phyloP scores from a whole-genome alignment of 2,888 invertebrate species.

The Stictocephala bisonia region DNA sequence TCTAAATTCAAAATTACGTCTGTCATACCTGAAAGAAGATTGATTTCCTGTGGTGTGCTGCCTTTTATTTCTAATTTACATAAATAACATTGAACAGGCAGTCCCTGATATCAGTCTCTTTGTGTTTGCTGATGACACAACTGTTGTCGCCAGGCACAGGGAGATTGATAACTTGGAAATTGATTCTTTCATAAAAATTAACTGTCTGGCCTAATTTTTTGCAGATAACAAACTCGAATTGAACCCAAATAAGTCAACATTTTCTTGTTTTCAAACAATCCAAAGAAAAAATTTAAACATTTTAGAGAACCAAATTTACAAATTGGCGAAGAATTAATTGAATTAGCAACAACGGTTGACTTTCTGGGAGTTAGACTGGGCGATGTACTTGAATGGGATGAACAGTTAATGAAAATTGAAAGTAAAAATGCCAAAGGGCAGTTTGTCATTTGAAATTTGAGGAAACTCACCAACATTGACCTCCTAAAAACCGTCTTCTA shows the following conservation, averaged over 20 bases:
- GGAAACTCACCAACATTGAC: background rate
- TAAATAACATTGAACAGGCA: background rate
- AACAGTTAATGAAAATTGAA: background rate
- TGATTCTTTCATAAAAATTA: background rate
- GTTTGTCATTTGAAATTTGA: slow-evolving; percentile 4
- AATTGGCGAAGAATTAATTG: background rate
- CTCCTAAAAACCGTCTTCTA: background rate
- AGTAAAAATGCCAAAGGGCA: background rate
- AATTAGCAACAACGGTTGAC: background rate
- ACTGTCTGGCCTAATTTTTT: slow-evolving; percentile 16
- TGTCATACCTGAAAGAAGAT: background rate
- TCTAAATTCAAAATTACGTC: slow-evolving; percentile 6
- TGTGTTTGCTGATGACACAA: slow-evolving; percentile 11
- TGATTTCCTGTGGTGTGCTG: background rate
- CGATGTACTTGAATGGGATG: background rate
- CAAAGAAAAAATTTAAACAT: slow-evolving; percentile 8
- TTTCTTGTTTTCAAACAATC: background rate
- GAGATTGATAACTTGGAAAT: background rate
- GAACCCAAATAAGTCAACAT: background rate
- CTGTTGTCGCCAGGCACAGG: slow-evolving; percentile 1
- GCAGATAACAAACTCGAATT: background rate
- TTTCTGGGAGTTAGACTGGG: no score
- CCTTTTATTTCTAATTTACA: background rate
- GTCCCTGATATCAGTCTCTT: slow-evolving; percentile 5
- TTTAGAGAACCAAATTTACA: background rate